These are phyloP conservation scores for Ormia ochracea DNA, from an alignment of 2,888 invertebrate species.

Conservation along the genomic window DNA sequence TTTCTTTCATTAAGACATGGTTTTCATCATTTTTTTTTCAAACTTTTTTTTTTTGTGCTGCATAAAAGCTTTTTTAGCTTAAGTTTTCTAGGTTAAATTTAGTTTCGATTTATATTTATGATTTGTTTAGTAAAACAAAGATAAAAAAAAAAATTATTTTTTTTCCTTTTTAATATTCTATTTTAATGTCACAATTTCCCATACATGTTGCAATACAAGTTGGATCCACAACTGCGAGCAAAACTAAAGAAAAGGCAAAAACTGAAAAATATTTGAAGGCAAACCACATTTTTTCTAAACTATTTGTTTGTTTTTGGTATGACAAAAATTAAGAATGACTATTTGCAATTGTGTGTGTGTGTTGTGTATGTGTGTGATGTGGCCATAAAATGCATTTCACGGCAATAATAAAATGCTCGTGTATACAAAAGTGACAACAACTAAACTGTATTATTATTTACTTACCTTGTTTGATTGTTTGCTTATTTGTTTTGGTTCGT, in stretches of 20 bases:
- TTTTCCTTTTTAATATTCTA: slow-evolving; percentile 5
- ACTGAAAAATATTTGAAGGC: slow-evolving; percentile 29
- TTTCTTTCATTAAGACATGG: neutral
- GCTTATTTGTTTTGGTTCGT: slow-evolving; percentile 11
- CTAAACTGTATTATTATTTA: slow-evolving; percentile 19
- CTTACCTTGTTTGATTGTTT: slow-evolving; percentile 12
- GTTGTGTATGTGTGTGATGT: slow-evolving; percentile 20
- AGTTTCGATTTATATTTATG: slow-evolving; percentile 51
- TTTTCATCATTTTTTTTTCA: neutral
- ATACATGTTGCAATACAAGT: slow-evolving; percentile 12
- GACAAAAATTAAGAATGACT: slow-evolving; percentile 33
- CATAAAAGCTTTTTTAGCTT: neutral
- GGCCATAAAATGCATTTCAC: slow-evolving; percentile 38
- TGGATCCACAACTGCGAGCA: neutral
- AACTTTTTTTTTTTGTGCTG: neutral
- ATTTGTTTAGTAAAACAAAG: slow-evolving; percentile 38
- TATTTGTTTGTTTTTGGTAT: neutral
- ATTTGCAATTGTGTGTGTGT: slow-evolving; percentile 34
- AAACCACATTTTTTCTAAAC: slow-evolving; percentile 32
- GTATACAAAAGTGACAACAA: slow-evolving; percentile 8
- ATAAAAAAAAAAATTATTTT: no score
- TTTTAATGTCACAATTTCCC: slow-evolving; percentile 45
- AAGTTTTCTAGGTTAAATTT: slow-evolving; percentile 46
- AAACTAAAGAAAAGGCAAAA: neutral
- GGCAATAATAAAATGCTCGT: slow-evolving; percentile 8